phyloP scores from a whole-genome alignment of 2,797 vertebrate genomes.

The Squalus acanthias region DNA sequence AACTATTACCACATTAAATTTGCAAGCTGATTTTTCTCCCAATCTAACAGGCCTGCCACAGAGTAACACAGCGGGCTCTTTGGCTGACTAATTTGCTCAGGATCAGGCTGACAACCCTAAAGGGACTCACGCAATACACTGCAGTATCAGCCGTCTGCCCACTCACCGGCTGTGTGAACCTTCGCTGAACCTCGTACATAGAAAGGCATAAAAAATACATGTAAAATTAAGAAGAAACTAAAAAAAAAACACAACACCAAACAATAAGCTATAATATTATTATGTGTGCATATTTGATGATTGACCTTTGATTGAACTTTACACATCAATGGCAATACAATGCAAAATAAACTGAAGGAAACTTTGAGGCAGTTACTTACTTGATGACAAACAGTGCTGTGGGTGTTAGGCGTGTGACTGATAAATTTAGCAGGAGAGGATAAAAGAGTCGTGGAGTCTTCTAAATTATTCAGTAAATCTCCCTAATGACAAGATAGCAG shows the following conservation, averaged over 20 bases:
- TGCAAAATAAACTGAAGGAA: not conserved
- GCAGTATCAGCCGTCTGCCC: not conserved
- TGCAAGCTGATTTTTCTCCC: not conserved
- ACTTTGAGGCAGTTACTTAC: not conserved
- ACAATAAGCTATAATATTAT: not conserved
- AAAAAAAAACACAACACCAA: not conserved
- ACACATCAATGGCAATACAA: not conserved
- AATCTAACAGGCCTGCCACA: not conserved
- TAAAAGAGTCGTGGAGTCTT: not conserved
- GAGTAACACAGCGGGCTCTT: not conserved
- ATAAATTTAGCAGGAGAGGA: not conserved
- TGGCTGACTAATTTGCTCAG: not conserved
- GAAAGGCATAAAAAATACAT: not conserved
- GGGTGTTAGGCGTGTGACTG: not conserved
- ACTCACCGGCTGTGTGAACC: not conserved
- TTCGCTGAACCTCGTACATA: not conserved
- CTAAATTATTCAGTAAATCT: conserved; percentile 31
- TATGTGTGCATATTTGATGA: not conserved
- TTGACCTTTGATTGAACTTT: not conserved
- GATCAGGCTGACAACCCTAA: not conserved
- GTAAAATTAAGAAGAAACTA: not conserved
- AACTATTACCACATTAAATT: not conserved
- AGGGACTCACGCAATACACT: not conserved
- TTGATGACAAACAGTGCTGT: not conserved
- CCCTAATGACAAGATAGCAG: conserved; percentile 25